Evolutionary conservation across 2,888 invertebrate genomes (phyloP).

Genomic region (Hyppa rectilinea): DNA sequence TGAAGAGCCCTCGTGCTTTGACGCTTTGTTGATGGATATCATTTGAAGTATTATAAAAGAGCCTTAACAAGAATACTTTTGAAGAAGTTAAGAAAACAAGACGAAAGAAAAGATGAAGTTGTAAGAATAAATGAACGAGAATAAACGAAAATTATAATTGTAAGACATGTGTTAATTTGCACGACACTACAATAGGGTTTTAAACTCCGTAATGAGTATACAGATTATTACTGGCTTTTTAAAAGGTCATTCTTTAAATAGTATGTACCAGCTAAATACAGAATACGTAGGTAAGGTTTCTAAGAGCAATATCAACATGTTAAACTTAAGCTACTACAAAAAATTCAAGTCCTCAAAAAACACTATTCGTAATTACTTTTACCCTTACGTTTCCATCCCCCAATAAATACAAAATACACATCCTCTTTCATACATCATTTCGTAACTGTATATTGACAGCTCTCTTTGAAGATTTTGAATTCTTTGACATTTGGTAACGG

Average conservation of each 20-base stretch:
- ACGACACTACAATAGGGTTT: neutral
- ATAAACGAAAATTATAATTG: neutral
- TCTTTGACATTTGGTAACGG: conserved; percentile 70
- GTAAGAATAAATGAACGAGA: neutral
- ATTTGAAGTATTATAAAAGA: conserved; percentile 43
- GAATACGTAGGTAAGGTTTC: neutral
- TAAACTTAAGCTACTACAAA: neutral
- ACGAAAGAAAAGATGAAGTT: neutral
- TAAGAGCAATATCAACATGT: neutral
- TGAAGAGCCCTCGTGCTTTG: conserved; percentile 74
- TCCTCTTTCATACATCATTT: conserved; percentile 54
- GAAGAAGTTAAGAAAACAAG: conserved; percentile 3
- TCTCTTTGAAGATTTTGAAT: conserved; percentile 50
- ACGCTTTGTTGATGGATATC: conserved; percentile 74
- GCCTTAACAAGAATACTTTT: conserved; percentile 21
- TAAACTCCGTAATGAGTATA: neutral
- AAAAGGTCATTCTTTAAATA: neutral
- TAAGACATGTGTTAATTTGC: neutral
- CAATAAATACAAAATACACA: conserved; percentile 37
- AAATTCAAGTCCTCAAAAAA: conserved; percentile 11
- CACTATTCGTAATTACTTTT: conserved; percentile 52
- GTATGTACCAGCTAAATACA: neutral
- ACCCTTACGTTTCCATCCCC: conserved; percentile 47
- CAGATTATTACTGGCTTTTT: neutral
- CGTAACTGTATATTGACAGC: conserved; percentile 63